A percentile compares a stretch with the other conserved stretches of the same genome.
Evolutionary conservation across 2,113 vertebrate species (phyloP).

Genomic region (Ptilonorhynchus violaceus): DNA sequence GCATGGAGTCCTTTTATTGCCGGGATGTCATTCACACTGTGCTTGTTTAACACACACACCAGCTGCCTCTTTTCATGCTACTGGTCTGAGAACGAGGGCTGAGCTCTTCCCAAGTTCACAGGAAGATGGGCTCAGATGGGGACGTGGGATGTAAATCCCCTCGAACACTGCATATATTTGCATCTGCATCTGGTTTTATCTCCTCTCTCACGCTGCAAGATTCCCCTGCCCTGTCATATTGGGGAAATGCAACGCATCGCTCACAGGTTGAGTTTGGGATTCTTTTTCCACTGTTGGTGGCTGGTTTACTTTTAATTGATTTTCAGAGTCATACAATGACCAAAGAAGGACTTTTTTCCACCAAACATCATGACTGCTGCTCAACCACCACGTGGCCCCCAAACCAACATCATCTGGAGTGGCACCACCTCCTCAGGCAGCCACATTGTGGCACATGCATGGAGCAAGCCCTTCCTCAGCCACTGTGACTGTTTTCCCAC

Average conservation of each 20-base stretch:
- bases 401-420: neutral
- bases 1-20: constrained; percentile 26
- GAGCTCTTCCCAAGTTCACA: constrained; percentile 34
- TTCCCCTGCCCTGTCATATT: fast-evolving
- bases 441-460: neutral
- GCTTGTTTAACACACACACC: constrained; percentile 45
- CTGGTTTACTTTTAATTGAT: neutral
- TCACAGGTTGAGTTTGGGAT: neutral
- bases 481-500: constrained; percentile 48
- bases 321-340: neutral
- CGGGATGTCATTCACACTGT: constrained; percentile 27
- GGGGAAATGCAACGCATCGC: neutral
- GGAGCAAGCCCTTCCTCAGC: neutral
- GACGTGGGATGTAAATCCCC: constrained; percentile 33
- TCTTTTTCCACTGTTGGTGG: neutral
- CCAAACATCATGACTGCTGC: neutral
- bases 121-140: constrained; percentile 37
- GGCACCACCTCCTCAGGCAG: neutral
- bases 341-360: neutral
- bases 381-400: neutral
- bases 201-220: neutral
- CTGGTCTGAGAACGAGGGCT: constrained; percentile 41
- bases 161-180: constrained; percentile 7
- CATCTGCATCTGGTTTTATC: constrained; percentile 3
- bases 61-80: constrained; percentile 57